Conservation (phyloP, 2,797 vertebrate species). For the Pantherophis vulpinus region DNA sequence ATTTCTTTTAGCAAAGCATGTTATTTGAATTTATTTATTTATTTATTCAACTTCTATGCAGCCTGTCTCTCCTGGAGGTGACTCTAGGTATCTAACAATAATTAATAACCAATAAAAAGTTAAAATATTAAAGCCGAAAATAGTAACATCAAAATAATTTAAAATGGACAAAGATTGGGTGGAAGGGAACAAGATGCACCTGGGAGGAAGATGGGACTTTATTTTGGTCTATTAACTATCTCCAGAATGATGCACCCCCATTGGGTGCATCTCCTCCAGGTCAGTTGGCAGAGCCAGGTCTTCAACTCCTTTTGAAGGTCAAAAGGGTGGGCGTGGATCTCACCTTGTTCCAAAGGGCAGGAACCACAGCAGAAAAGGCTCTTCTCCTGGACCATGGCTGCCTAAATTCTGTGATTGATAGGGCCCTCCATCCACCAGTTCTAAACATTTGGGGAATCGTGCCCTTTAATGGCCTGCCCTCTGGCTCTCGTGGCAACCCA, state of each 20-base stretch:
- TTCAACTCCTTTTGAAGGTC: neutral
- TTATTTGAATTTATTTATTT: no score
- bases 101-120: neutral
- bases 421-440: neutral
- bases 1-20: no score
- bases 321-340: neutral
- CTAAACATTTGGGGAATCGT: neutral
- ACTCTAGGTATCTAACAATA: neutral
- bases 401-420: neutral
- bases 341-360: neutral
- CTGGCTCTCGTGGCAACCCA: neutral
- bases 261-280: neutral
- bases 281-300: neutral
- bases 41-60: no score
- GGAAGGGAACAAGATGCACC: neutral
- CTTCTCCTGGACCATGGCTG: neutral
- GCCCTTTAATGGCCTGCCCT: neutral
- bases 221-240: neutral
- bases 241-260: neutral
- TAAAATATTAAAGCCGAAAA: neutral
- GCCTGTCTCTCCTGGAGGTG: neutral
- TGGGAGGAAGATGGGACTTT: neutral
- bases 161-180: neutral
- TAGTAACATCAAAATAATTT: neutral
- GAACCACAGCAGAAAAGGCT: neutral